phyloP scores from a whole-genome alignment of 2,888 invertebrate species.

The Smittia aterrima region DNA sequence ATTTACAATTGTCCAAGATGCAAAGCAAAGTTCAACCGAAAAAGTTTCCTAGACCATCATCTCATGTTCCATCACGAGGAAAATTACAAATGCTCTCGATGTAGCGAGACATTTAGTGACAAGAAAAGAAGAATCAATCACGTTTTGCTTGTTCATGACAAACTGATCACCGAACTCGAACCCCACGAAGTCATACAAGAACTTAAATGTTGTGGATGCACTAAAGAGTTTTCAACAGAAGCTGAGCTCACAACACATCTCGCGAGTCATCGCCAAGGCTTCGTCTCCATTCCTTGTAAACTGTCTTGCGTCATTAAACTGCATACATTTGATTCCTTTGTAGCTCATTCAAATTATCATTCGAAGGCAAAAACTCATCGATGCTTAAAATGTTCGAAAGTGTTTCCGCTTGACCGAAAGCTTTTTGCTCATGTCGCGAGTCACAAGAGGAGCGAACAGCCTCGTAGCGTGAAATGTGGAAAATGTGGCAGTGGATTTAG shows the following conservation, averaged over 20 bases:
- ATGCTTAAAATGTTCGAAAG: conserved; percentile 60
- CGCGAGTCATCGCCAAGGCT: neutral
- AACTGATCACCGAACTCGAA: neutral
- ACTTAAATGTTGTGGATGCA: neutral
- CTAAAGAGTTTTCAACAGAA: neutral
- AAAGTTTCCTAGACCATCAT: neutral
- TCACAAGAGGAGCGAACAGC: conserved; percentile 57
- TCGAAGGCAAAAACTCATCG: conserved; percentile 56
- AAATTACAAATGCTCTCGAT: neutral
- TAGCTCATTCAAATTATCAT: conserved; percentile 59
- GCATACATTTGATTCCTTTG: neutral
- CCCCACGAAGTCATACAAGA: neutral
- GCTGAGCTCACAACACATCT: neutral
- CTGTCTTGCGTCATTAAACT: neutral
- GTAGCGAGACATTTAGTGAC: neutral
- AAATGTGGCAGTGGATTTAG: conserved; percentile 52
- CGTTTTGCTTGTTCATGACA: neutral
- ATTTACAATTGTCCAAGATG: neutral
- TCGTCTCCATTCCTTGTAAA: neutral
- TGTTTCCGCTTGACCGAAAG: conserved; percentile 60
- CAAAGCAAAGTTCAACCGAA: neutral
- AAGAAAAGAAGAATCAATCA: neutral
- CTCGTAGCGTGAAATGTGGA: conserved; percentile 60
- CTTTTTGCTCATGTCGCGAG: conserved; percentile 56
- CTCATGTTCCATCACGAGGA: neutral